Conservation (phyloP, 2,888 invertebrate species). For the Xiphydria camelus region DNA sequence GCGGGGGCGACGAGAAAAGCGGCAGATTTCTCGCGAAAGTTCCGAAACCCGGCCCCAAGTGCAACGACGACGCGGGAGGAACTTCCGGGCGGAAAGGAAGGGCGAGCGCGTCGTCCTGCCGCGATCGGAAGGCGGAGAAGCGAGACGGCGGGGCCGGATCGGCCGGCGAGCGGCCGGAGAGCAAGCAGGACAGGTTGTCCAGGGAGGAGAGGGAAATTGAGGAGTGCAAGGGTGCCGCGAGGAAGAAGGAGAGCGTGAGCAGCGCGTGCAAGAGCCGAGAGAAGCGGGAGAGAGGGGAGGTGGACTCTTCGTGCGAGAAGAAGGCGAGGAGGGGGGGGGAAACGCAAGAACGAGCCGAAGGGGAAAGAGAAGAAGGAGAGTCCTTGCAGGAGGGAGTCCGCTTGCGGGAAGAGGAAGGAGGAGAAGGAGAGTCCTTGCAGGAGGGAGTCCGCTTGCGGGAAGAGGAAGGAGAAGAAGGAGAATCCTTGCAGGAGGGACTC, state of each 20-base stretch:
- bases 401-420: too few relatives aligned
- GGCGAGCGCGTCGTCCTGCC: not conserved
- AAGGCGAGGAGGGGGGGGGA: not conserved
- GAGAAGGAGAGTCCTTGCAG: too few relatives aligned
- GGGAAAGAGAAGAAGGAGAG: not conserved
- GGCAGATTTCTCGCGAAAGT: too few relatives aligned
- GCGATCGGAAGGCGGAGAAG: not conserved
- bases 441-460: too few relatives aligned
- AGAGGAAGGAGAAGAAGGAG: too few relatives aligned
- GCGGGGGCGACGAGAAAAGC: not conserved
- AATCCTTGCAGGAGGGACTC: too few relatives aligned
- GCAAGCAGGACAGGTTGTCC: slow-evolving; percentile 3
- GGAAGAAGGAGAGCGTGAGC: not conserved
- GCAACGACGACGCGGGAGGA: too few relatives aligned
- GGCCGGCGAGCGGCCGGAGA: not conserved
- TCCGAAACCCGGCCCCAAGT: not conserved
- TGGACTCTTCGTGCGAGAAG: not conserved
- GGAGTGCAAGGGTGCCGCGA: slow-evolving; percentile 16
- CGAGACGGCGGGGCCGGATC: not conserved
- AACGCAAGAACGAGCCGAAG: too few relatives aligned
- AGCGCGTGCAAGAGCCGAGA: not conserved
- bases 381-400: too few relatives aligned
- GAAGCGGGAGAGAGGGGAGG: not conserved
- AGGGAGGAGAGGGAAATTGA: slow-evolving; percentile 20
- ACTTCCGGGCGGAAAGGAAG: too few relatives aligned